Percentiles rank a stretch among this genome's conserved stretches.
phyloP scores from a whole-genome alignment of 2,888 invertebrate genomes.

The Nudaria mundana region DNA sequence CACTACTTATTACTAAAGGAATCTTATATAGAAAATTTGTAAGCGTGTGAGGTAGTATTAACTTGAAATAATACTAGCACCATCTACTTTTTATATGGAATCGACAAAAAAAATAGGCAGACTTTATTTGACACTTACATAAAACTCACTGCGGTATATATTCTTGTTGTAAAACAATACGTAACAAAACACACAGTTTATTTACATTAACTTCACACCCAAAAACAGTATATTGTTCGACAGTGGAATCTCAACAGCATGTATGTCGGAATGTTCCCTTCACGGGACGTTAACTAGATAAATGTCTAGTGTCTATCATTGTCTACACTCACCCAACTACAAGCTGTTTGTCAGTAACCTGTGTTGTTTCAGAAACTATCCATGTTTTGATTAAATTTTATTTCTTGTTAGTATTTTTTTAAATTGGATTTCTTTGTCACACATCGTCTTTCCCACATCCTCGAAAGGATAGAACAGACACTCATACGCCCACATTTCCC shows the following conservation, averaged over 20 bases:
- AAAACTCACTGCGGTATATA: no score
- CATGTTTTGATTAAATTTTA: slow-evolving; percentile 40
- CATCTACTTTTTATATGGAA: no score
- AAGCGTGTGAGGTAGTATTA: no score
- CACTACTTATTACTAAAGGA: no score
- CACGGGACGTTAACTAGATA: slow-evolving; percentile 44
- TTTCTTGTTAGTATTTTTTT: background rate
- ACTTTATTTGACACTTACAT: no score
- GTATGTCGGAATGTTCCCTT: slow-evolving; percentile 36
- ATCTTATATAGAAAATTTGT: no score
- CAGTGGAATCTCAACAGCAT: slow-evolving; percentile 17
- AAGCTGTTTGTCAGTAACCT: slow-evolving; percentile 43
- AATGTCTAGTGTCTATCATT: slow-evolving; percentile 48
- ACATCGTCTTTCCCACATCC: no score
- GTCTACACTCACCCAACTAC: slow-evolving; percentile 27
- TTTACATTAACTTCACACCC: background rate
- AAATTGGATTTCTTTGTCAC: background rate
- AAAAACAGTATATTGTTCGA: slow-evolving; percentile 8
- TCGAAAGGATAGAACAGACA: no score
- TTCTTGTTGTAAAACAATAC: background rate
- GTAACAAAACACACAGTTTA: background rate
- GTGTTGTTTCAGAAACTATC: slow-evolving; percentile 30
- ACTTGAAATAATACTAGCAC: no score
- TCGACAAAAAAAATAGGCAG: no score
- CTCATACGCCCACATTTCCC: no score